Evolutionary conservation across 2,113 vertebrate species (phyloP).

Genomic region (Rynchops niger): DNA sequence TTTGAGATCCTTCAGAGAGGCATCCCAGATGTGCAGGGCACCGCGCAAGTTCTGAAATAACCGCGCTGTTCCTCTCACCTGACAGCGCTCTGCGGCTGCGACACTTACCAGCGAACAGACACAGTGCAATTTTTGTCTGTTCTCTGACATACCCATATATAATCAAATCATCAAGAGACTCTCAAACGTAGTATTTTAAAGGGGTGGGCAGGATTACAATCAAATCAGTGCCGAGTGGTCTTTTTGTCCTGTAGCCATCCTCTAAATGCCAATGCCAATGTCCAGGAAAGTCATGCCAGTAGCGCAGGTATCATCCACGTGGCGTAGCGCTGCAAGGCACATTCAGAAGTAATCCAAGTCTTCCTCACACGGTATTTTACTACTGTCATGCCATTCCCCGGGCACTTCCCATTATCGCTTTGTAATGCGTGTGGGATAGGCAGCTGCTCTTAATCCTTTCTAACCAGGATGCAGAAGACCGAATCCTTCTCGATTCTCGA

Average conservation of each 20-base stretch:
- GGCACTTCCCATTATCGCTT: neutral
- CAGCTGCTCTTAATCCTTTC: neutral
- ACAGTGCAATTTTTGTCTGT: neutral
- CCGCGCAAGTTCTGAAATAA: neutral
- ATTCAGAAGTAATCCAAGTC: neutral
- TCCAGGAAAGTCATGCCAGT: neutral
- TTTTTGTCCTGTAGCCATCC: neutral
- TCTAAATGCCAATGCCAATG: neutral
- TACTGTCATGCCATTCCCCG: neutral
- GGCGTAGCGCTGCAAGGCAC: neutral
- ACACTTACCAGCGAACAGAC: neutral
- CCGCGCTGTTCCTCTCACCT: neutral
- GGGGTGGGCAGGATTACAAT: neutral
- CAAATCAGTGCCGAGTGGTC: neutral
- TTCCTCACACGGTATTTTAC: neutral
- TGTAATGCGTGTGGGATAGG: neutral
- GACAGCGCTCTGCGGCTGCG: neutral
- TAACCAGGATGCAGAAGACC: neutral
- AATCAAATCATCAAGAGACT: neutral
- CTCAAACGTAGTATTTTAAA: neutral
- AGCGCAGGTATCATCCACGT: fast-evolving
- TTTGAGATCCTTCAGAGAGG: neutral
- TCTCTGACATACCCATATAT: neutral
- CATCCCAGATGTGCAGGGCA: neutral
- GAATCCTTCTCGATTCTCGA: fast-evolving